phyloP scores from a whole-genome alignment of 2,888 invertebrate species.

The Stenoptilia bipunctidactyla region DNA sequence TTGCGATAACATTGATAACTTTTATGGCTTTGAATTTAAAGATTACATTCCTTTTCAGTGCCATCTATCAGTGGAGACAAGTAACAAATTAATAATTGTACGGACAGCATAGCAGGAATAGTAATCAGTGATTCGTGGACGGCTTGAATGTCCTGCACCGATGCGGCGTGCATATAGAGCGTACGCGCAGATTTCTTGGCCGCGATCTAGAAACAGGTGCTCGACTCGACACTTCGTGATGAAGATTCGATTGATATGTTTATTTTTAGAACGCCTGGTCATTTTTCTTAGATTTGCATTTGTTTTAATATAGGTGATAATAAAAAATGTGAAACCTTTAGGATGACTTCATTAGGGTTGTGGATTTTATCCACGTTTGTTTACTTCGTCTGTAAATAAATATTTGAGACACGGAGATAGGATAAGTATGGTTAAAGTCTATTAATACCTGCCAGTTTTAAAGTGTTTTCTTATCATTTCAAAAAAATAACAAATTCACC shows the following conservation, averaged over 20 bases:
- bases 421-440: too few relatives aligned
- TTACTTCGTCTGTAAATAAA: too few relatives aligned
- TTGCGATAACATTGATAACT: not conserved
- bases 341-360: too few relatives aligned
- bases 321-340: too few relatives aligned
- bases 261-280: not conserved
- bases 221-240: slow-evolving; percentile 18
- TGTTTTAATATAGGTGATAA: too few relatives aligned
- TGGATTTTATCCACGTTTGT: too few relatives aligned
- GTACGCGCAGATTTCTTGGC: slow-evolving; percentile 40
- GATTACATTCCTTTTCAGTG: slow-evolving; percentile 10
- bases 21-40: too few relatives aligned
- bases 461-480: too few relatives aligned
- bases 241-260: slow-evolving; percentile 10
- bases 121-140: slow-evolving; percentile 35
- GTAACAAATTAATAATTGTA: slow-evolving; percentile 57
- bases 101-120: slow-evolving; percentile 38
- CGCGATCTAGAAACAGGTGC: slow-evolving; percentile 62
- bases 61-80: slow-evolving; percentile 46
- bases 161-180: slow-evolving; percentile 28
- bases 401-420: too few relatives aligned
- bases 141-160: slow-evolving; percentile 47
- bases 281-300: too few relatives aligned
- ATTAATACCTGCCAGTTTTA: too few relatives aligned
- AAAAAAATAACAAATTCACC: too few relatives aligned